Evolutionary conservation across 2,797 vertebrate species (phyloP).

Genomic region (Sylvia borin): DNA sequence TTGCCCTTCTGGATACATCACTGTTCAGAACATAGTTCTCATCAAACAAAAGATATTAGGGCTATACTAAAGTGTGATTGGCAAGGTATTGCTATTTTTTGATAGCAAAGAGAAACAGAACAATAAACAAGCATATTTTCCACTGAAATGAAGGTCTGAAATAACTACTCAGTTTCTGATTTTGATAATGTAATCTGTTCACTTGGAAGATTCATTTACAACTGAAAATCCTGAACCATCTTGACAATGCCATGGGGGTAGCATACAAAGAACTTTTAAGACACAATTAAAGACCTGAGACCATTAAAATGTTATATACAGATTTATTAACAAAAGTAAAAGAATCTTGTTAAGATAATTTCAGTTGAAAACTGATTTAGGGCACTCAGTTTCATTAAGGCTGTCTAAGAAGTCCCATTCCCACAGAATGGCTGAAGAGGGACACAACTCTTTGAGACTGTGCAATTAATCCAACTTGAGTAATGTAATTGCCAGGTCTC

Average conservation of each 20-base stretch:
- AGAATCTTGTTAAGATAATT: neutral
- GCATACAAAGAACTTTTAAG: neutral
- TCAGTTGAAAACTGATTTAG: neutral
- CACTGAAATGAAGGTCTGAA: neutral
- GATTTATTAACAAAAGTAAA: neutral
- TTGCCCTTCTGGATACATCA: neutral
- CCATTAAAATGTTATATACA: neutral
- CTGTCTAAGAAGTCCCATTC: neutral
- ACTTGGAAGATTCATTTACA: neutral
- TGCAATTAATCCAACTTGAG: neutral
- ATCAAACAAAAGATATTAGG: neutral
- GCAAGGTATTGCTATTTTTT: neutral
- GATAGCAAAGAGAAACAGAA: neutral
- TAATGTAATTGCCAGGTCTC: neutral
- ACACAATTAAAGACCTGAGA: neutral
- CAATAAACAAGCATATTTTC: neutral
- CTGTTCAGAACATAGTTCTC: neutral
- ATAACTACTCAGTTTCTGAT: neutral
- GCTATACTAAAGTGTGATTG: neutral
- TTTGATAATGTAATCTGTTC: neutral
- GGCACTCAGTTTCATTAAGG: neutral
- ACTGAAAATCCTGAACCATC: neutral
- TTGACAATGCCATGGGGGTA: neutral
- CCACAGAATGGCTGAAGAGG: neutral
- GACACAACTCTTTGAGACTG: neutral